Evolutionary conservation across 2,797 vertebrate genomes (phyloP).

Genomic region (Hydrophis major): DNA sequence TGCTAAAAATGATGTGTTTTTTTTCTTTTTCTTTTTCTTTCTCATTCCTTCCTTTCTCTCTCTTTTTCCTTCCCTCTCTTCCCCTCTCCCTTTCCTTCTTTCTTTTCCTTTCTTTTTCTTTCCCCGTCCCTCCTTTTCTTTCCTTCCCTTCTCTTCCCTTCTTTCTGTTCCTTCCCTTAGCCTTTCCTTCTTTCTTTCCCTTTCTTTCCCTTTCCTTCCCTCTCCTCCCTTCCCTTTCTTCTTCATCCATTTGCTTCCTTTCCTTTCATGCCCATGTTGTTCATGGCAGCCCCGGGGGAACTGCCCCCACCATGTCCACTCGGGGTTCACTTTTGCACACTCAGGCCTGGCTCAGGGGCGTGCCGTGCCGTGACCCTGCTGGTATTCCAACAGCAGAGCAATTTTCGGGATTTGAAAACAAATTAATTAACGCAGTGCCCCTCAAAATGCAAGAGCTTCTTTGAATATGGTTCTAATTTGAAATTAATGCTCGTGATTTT

Average conservation of each 20-base stretch:
- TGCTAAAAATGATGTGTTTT: not conserved
- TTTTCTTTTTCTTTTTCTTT: not conserved
- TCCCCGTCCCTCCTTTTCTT: too few species aligned
- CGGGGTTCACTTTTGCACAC: not conserved
- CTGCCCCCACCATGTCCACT: not conserved
- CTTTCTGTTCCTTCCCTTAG: too few species aligned
- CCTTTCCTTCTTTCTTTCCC: too few species aligned
- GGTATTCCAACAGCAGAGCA: not conserved
- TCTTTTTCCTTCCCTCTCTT: accelerated
- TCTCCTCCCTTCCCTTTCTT: too few species aligned
- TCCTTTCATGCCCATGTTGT: not conserved
- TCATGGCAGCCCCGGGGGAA: not conserved
- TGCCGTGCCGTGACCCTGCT: not conserved
- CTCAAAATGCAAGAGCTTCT: not conserved
- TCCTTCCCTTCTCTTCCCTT: too few species aligned
- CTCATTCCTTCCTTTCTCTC: too few species aligned
- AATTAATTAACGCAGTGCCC: not conserved
- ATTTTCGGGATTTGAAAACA: not conserved
- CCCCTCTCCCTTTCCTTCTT: too few species aligned
- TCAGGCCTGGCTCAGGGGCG: not conserved
- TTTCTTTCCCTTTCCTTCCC: too few species aligned
- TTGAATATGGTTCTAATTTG: not conserved
- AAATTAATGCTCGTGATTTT: not conserved
- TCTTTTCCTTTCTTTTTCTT: too few species aligned
- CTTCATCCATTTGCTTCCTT: not conserved